Conservation (phyloP, 2,888 invertebrate species). For the Crossocerus cetratus region DNA sequence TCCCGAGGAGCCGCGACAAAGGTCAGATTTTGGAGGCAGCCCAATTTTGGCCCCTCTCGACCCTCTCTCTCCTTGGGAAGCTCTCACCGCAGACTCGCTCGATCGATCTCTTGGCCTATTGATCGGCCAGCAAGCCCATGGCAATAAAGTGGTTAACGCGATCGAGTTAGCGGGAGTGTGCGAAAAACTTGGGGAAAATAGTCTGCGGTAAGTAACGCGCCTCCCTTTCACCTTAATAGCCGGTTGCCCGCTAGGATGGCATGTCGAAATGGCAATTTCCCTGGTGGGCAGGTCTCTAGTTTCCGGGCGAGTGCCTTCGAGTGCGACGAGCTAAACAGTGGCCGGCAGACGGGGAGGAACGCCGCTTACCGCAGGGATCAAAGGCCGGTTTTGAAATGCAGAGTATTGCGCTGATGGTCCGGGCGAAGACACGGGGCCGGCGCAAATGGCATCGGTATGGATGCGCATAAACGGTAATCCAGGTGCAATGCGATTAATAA, state of each 20-base stretch:
- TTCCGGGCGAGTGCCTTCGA: not conserved
- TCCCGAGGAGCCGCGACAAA: constrained; percentile 22
- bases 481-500: constrained; percentile 70
- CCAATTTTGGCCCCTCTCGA: constrained; percentile 33
- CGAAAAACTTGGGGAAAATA: no score
- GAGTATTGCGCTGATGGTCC: constrained; percentile 7
- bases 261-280: not conserved
- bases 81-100: not conserved
- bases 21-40: constrained; percentile 45
- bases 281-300: not conserved
- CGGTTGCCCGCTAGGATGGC: not conserved
- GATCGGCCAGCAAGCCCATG: not conserved
- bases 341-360: not conserved
- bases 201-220: no score
- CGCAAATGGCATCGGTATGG: constrained; percentile 54
- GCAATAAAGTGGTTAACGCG: not conserved
- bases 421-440: constrained; percentile 30
- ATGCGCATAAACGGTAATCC: constrained; percentile 63
- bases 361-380: constrained; percentile 29
- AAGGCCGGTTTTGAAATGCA: constrained; percentile 36
- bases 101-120: not conserved
- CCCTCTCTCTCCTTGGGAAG: not conserved
- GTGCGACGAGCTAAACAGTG: not conserved
- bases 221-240: no score
- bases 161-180: not conserved